A percentile compares a stretch with the other conserved stretches of the same genome.
Conservation (phyloP, 2,888 invertebrate genomes). For the Trichacis sp. region DNA sequence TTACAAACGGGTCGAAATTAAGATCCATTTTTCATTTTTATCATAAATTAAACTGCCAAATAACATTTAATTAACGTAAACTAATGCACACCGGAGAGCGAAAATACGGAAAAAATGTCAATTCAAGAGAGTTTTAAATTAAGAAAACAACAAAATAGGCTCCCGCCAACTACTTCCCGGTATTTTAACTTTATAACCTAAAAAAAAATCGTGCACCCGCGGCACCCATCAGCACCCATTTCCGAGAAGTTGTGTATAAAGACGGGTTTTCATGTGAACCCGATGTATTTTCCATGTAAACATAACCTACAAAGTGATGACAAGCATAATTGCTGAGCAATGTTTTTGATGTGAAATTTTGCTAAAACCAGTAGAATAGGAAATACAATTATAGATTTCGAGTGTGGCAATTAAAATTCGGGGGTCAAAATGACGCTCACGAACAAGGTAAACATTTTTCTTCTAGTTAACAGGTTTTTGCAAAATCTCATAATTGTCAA, state of each 20-base stretch:
- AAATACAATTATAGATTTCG: no score
- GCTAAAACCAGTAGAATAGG: no score
- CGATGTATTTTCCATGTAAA: no score
- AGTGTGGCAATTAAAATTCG: no score
- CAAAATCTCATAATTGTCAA: no score
- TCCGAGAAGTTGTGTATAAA: not conserved
- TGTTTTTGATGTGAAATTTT: no score
- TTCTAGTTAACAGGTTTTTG: no score
- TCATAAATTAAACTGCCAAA: not conserved
- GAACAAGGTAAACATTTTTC: no score
- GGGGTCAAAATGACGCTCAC: conserved; percentile 61
- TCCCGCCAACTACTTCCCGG: not conserved
- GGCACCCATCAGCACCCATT: no score
- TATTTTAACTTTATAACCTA: not conserved
- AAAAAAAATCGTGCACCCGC: no score
- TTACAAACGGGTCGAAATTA: conserved; percentile 49
- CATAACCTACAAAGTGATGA: conserved; percentile 3
- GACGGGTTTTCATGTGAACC: no score
- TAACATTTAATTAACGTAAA: not conserved
- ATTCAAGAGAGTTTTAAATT: not conserved
- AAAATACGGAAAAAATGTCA: not conserved
- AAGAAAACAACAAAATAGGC: not conserved
- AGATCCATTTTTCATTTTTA: conserved; percentile 55
- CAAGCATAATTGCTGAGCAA: not conserved
- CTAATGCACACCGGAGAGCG: not conserved